Conservation (phyloP, 1,140 invertebrate genomes). For the Ericerus pela region DNA sequence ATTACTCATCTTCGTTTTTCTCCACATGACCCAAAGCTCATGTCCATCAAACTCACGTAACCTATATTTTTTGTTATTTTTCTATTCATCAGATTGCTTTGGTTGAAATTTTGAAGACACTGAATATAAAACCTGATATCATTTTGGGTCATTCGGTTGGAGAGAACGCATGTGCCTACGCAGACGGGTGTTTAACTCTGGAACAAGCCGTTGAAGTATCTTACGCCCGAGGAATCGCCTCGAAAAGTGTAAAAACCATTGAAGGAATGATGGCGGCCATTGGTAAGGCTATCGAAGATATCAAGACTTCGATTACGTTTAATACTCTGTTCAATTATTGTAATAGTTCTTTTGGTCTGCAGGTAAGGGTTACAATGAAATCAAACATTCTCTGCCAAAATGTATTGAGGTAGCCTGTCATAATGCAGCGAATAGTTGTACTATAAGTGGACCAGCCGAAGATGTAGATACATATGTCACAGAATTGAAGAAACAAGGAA, state of each 20-base stretch:
- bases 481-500: conserved; percentile 41
- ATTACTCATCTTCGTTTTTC: too few species aligned
- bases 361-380: conserved; percentile 33
- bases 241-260: conserved; percentile 37
- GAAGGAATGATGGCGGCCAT: conserved; percentile 42
- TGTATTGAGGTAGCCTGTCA: conserved; percentile 52
- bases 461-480: conserved; percentile 31
- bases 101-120: conserved; percentile 39
- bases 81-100: conserved; percentile 43
- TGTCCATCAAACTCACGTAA: too few species aligned
- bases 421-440: conserved; percentile 50
- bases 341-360: background rate
- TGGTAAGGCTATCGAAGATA: conserved; percentile 22
- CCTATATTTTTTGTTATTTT: background rate
- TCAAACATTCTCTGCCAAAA: conserved; percentile 43
- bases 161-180: conserved; percentile 51
- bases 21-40: too few species aligned
- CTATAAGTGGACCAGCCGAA: conserved; percentile 50
- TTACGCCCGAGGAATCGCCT: conserved; percentile 44
- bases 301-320: too few species aligned
- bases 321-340: background rate
- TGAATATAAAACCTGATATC: conserved; percentile 44
- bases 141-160: conserved; percentile 53
- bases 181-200: conserved; percentile 46
- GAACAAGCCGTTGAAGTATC: conserved; percentile 47